phyloP scores from a whole-genome alignment of 2,113 vertebrate species.

The Chionomys nivalis region DNA sequence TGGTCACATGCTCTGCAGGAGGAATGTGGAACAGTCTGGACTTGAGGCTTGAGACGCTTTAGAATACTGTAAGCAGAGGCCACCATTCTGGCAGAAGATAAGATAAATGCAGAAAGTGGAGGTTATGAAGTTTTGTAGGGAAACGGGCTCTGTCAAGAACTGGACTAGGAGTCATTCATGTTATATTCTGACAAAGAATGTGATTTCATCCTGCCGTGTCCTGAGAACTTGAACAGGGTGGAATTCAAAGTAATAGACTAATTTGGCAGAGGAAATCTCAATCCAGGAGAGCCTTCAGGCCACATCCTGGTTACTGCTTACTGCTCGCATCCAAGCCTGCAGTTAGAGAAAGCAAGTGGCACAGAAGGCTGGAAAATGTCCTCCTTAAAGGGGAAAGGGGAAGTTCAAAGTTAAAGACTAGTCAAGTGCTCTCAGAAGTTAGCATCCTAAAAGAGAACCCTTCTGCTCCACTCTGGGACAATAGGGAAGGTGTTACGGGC shows the following conservation, averaged over 20 bases:
- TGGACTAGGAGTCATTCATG: not conserved
- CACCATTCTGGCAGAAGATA: not conserved
- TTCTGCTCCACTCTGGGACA: not conserved
- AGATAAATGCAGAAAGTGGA: not conserved
- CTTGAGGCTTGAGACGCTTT: not conserved
- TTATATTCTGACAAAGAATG: not conserved
- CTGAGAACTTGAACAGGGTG: not conserved
- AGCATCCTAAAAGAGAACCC: not conserved
- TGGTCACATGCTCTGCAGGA: not conserved
- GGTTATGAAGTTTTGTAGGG: not conserved
- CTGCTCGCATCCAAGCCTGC: not conserved
- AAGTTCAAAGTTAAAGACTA: not conserved
- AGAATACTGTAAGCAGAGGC: not conserved
- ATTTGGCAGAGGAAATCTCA: not conserved
- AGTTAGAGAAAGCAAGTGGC: not conserved
- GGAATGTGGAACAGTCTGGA: not conserved
- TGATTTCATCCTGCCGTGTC: not conserved
- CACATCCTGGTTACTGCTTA: not conserved
- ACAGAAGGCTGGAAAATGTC: not conserved
- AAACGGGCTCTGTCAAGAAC: not conserved
- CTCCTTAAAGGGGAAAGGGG: not conserved
- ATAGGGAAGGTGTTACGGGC: not conserved
- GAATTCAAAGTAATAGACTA: not conserved
- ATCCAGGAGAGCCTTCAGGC: not conserved
- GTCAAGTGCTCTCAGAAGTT: not conserved